These are phyloP conservation scores for Patella depressa DNA, from an alignment of 2,888 invertebrate species.

Conservation along the genomic window DNA sequence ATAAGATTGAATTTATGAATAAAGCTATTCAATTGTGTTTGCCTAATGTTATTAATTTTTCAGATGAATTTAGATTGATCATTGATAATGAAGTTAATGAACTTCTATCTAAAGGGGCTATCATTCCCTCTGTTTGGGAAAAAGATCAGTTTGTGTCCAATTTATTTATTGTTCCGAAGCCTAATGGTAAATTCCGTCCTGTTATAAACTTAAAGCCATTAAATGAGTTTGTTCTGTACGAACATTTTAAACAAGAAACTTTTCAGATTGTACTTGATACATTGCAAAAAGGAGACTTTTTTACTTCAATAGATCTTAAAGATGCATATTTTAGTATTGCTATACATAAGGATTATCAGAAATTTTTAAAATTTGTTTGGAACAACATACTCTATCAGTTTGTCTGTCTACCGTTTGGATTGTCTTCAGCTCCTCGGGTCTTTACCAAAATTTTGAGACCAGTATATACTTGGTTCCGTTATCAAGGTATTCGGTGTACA, in stretches of 20 bases:
- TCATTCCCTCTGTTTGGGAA: not conserved
- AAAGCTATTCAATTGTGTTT: not conserved
- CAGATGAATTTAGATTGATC: not conserved
- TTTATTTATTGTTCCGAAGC: conserved; percentile 6
- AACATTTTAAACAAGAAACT: not conserved
- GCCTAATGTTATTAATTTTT: not conserved
- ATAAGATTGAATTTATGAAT: not conserved
- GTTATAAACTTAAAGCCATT: not conserved
- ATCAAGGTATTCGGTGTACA: conserved; percentile 11
- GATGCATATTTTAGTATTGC: conserved; percentile 1
- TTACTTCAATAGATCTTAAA: not conserved
- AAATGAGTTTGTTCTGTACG: not conserved
- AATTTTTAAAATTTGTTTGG: conserved; percentile 25
- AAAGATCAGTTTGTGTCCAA: not conserved
- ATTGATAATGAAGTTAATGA: not conserved
- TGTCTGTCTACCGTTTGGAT: conserved; percentile 6
- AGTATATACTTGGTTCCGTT: conserved; percentile 9
- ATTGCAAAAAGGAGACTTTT: not conserved
- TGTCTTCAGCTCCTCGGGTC: not conserved
- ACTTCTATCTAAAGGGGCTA: not conserved
- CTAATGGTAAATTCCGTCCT: conserved; percentile 3
- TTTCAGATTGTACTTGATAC: not conserved
- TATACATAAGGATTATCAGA: conserved; percentile 20
- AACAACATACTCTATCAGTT: conserved; percentile 19
- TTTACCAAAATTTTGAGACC: not conserved